These are phyloP conservation scores for Keiferia lycopersicella DNA, from an alignment of 2,888 invertebrate genomes.

Conservation along the genomic window DNA sequence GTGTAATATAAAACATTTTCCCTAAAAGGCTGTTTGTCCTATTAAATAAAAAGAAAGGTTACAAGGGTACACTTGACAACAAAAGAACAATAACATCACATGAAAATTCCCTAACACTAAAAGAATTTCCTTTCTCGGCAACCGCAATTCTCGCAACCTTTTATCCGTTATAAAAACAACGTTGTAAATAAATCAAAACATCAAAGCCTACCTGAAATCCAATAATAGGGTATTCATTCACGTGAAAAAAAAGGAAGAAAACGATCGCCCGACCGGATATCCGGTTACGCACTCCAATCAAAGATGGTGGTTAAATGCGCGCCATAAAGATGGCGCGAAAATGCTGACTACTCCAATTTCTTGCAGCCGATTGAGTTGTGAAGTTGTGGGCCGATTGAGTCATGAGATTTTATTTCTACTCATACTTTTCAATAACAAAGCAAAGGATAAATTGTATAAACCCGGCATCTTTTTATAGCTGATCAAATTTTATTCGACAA, in stretches of 20 bases:
- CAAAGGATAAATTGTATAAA: no score
- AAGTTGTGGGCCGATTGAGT: not conserved
- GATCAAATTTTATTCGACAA: no score
- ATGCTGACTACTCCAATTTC: conserved; percentile 72
- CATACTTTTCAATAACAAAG: no score
- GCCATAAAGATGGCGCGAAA: conserved; percentile 65
- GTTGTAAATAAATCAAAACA: conserved; percentile 51
- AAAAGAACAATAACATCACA: conserved; percentile 19
- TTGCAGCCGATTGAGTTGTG: conserved; percentile 58
- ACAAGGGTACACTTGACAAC: not conserved
- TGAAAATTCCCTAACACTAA: conserved; percentile 10
- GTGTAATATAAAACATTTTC: not conserved
- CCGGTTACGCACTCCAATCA: conserved; percentile 70
- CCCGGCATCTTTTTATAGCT: no score
- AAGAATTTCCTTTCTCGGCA: conserved; percentile 18
- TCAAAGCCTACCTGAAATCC: conserved; percentile 53
- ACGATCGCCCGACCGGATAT: conserved; percentile 63
- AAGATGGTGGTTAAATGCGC: conserved; percentile 66
- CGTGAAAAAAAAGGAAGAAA: conserved; percentile 54
- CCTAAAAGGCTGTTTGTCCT: not conserved
- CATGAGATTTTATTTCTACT: no score
- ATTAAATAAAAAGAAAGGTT: conserved; percentile 5
- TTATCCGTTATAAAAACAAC: conserved; percentile 28
- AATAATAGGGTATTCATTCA: conserved; percentile 59
- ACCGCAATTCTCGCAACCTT: conserved; percentile 26